Evolutionary conservation across 2,113 vertebrate genomes (phyloP), one percentile per base, ranked within the genome.

Genomic region (Synchiropus splendidus): DNA sequence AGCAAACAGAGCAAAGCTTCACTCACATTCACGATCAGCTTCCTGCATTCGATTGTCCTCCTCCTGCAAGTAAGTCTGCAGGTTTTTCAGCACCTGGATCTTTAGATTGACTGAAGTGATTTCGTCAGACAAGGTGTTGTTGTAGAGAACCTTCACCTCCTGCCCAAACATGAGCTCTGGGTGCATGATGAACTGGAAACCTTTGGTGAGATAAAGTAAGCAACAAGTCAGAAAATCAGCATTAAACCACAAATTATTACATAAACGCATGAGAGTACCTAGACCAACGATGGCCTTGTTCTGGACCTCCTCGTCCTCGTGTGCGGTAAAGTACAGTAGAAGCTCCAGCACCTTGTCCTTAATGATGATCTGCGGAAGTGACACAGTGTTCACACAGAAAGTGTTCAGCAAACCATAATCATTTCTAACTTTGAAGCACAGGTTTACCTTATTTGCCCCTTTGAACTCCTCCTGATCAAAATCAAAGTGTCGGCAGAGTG

Each of bases 381-480:
- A 39, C 18, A 50, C n/a, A 5, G 8, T 27, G 21, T 5, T 27
- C 21, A n/a, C n/a, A n/a, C n/a, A 27, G 21, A 27, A 8, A 27
- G 21, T 27, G 21, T 27, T 27, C 21, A 5, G 21, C 8, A 27
- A 5, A 27, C 4, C 8, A 5, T 27, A 5, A 8, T 27, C n/a
- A n/a, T 27, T 27, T 27, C 21, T 27, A 27, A 27, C 21, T 8
- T 18, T 36, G 6, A 36, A 37, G 16, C 3, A 4, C 13, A 0
- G 11, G 1, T 58, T 80, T 87, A 97, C 94, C 90, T 98, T 98
- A 83, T 81, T 97, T 64, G 78, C 83, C 54, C 94, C 94, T 80
- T 97, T 98, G 77, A 97, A 98, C 60, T 98, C 92, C 77, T 98
- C 92, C 35, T 88, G 85, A 79, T 98, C 94, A 59, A 97, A 98